A percentile compares a stretch with the other conserved stretches of the same genome.
Conservation (phyloP, 2,113 vertebrate species). For the Pelecanoides urinatrix region DNA sequence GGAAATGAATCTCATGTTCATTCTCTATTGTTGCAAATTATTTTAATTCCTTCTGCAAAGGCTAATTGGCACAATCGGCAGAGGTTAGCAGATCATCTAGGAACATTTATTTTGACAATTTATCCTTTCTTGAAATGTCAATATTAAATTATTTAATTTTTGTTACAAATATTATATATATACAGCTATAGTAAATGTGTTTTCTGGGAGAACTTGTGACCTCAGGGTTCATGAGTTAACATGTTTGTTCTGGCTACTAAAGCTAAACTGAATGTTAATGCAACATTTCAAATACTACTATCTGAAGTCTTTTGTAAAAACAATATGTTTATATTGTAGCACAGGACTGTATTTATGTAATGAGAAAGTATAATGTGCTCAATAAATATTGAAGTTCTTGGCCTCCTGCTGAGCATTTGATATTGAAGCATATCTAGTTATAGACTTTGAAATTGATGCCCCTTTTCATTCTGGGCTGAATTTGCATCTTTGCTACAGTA, state of each 20-base stretch:
- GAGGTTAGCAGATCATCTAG: slow-evolving; percentile 11
- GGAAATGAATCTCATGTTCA: slow-evolving; percentile 20
- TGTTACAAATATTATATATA: background rate
- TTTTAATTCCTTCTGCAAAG: slow-evolving; percentile 51
- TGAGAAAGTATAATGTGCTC: slow-evolving; percentile 27
- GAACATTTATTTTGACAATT: slow-evolving; percentile 26
- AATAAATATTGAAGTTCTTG: slow-evolving; percentile 63
- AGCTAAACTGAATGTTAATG: slow-evolving; percentile 26
- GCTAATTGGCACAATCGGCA: slow-evolving; percentile 25
- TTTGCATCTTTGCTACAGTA: slow-evolving; percentile 38
- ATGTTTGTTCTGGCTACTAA: slow-evolving; percentile 7
- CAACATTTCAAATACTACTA: background rate
- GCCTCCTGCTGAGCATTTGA: slow-evolving; percentile 44
- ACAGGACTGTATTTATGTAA: background rate
- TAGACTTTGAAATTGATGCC: slow-evolving; percentile 43
- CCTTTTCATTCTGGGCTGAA: slow-evolving; percentile 39
- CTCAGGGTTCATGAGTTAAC: background rate
- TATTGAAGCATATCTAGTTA: slow-evolving; percentile 30
- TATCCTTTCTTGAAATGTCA: background rate
- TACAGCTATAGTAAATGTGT: background rate
- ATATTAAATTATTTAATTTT: background rate
- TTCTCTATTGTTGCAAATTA: slow-evolving; percentile 17
- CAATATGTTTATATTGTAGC: slow-evolving; percentile 6
- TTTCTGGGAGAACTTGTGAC: slow-evolving; percentile 6
- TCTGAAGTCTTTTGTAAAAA: slow-evolving; percentile 29